A percentile compares a stretch with the other conserved stretches of the same genome.
Evolutionary conservation across 1,140 invertebrate species (phyloP).

Genomic region (Macrotrachela quadricornifera): DNA sequence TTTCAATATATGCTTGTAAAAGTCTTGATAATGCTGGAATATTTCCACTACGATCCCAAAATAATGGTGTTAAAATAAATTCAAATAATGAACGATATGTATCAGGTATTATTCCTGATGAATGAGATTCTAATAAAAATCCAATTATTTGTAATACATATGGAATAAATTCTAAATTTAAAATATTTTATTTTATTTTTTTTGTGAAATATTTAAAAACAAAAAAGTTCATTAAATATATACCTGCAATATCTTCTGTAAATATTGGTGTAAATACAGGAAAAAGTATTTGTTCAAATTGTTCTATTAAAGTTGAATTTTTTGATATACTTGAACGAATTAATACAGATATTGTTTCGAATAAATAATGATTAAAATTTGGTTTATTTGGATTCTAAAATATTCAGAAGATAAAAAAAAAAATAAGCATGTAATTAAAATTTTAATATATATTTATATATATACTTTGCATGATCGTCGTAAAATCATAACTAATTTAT

Average conservation of each 20-base stretch:
- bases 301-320: slow-evolving; percentile 51
- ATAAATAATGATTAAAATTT: slow-evolving; percentile 89
- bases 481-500: slow-evolving; percentile 61
- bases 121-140: slow-evolving; percentile 60
- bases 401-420: slow-evolving; percentile 4
- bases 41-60: slow-evolving; percentile 79
- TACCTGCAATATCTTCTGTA: slow-evolving; percentile 71
- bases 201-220: not conserved
- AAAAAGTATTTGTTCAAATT: slow-evolving; percentile 72
- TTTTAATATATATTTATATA: not conserved
- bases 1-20: slow-evolving; percentile 57
- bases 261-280: slow-evolving; percentile 77
- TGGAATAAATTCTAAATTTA: slow-evolving; percentile 64
- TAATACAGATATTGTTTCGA: slow-evolving; percentile 68
- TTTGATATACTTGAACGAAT: slow-evolving; percentile 63
- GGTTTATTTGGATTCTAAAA: slow-evolving; percentile 71
- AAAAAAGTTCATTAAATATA: slow-evolving; percentile 1
- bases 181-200: too few species aligned
- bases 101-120: slow-evolving; percentile 41
- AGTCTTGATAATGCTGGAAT: slow-evolving; percentile 68
- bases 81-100: slow-evolving; percentile 71
- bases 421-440: not conserved
- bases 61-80: slow-evolving; percentile 55
- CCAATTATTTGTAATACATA: slow-evolving; percentile 92
- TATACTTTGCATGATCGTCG: slow-evolving; percentile 50